These are phyloP conservation scores for Carassius auratus DNA, from an alignment of 2,113 vertebrate genomes.

Conservation along the genomic window DNA sequence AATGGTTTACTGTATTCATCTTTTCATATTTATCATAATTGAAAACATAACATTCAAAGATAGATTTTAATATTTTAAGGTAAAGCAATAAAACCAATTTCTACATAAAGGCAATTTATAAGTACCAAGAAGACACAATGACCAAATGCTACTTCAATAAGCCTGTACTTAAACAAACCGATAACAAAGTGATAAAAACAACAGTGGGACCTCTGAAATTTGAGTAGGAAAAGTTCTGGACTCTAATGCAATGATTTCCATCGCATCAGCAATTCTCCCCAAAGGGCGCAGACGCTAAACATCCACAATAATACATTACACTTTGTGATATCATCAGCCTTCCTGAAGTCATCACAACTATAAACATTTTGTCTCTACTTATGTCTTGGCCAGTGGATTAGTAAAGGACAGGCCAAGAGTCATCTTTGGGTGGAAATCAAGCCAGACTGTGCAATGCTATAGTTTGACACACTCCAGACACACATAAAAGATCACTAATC, in stretches of 20 bases:
- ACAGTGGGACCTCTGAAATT: neutral
- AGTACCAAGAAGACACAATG: neutral
- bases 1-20: neutral
- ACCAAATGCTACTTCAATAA: neutral
- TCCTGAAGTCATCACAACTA: neutral
- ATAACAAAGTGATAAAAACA: neutral
- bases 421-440: conserved; percentile 3
- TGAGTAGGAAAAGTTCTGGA: neutral
- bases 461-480: neutral
- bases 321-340: neutral
- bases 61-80: neutral
- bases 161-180: neutral
- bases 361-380: conserved; percentile 4
- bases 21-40: neutral
- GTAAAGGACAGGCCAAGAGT: neutral
- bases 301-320: neutral
- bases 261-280: neutral
- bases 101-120: neutral
- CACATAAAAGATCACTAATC: conserved; percentile 20
- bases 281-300: neutral
- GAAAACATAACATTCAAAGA: neutral
- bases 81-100: neutral
- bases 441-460: neutral
- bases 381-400: conserved; percentile 23
- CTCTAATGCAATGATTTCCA: neutral